Conservation (phyloP, 64 coral and sea anemone species). For the Trachythela sp. region DNA sequence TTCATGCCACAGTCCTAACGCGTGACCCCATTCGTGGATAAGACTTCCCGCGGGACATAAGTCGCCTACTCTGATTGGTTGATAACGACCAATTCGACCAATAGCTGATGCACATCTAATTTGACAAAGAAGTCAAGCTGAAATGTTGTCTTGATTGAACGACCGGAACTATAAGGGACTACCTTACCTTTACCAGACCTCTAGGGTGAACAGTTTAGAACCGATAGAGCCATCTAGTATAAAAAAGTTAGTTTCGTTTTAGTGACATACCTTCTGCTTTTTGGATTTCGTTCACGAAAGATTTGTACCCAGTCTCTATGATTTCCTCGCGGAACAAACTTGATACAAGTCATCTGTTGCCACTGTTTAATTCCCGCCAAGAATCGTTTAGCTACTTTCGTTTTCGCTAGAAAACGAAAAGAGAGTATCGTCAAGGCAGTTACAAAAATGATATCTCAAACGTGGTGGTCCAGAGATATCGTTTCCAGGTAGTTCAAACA, state of each 20-base stretch:
- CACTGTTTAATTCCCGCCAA: conserved; percentile 62
- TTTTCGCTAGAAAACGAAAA: neutral
- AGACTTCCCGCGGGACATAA: neutral
- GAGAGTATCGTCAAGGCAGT: neutral
- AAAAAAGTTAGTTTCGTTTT: no score
- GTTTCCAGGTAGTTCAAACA: no score
- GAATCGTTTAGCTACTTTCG: conserved; percentile 1
- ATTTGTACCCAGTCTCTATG: conserved; percentile 93
- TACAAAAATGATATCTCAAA: no score
- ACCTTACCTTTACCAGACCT: no score
- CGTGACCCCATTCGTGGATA: conserved; percentile 16
- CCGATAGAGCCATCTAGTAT: no score
- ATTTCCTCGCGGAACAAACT: conserved; percentile 54
- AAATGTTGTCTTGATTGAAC: neutral
- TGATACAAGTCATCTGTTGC: conserved; percentile 70
- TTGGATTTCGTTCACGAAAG: conserved; percentile 69
- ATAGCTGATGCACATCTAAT: neutral
- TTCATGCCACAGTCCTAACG: conserved; percentile 6
- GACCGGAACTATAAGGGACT: neutral
- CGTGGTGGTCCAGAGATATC: no score
- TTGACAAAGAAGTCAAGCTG: neutral
- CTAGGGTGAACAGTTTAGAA: no score
- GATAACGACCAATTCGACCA: conserved; percentile 25
- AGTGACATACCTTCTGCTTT: conserved; percentile 55
- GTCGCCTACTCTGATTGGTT: conserved; percentile 5